These are phyloP conservation scores for Sebastes trivittatus DNA, from an alignment of 2,797 vertebrate genomes.

Conservation along the genomic window DNA sequence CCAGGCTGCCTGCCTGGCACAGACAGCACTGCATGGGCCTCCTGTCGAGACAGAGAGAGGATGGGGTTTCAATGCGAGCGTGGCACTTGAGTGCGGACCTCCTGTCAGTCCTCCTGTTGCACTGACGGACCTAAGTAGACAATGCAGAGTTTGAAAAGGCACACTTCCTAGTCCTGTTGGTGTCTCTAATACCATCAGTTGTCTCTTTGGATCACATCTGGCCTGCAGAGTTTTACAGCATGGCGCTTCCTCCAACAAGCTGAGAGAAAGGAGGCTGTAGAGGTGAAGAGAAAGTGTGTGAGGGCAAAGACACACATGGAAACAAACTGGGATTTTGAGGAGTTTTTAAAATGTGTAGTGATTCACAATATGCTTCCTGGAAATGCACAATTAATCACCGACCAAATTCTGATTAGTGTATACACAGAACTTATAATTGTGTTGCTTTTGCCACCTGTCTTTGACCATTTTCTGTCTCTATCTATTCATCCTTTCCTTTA, in stretches of 20 bases:
- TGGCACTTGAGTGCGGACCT: conserved; percentile 57
- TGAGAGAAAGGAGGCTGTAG: conserved; percentile 7
- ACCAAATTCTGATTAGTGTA: not conserved
- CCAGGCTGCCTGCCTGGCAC: conserved; percentile 65
- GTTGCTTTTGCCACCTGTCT: not conserved
- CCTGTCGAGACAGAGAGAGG: conserved; percentile 58
- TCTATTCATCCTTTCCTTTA: not conserved
- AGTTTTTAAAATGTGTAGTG: not conserved
- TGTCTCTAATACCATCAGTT: conserved; percentile 58
- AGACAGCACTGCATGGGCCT: conserved; percentile 66
- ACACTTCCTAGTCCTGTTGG: conserved; percentile 74
- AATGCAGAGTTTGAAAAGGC: conserved; percentile 68
- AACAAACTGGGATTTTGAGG: not conserved
- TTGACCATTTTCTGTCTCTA: not conserved
- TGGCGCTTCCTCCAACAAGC: conserved; percentile 59
- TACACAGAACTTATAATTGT: not conserved
- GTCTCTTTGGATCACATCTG: conserved; percentile 74
- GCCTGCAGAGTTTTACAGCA: conserved; percentile 63
- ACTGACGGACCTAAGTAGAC: conserved; percentile 52
- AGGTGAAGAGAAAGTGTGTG: conserved; percentile 22
- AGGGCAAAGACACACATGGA: not conserved
- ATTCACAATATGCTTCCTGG: not conserved
- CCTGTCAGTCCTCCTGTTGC: conserved; percentile 73
- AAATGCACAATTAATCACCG: not conserved
- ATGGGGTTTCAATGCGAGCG: conserved; percentile 42